Percentiles rank a stretch among this genome's conserved stretches.
Evolutionary conservation across 2,888 invertebrate species (phyloP).

Genomic region (Latrodectus hesperus): DNA sequence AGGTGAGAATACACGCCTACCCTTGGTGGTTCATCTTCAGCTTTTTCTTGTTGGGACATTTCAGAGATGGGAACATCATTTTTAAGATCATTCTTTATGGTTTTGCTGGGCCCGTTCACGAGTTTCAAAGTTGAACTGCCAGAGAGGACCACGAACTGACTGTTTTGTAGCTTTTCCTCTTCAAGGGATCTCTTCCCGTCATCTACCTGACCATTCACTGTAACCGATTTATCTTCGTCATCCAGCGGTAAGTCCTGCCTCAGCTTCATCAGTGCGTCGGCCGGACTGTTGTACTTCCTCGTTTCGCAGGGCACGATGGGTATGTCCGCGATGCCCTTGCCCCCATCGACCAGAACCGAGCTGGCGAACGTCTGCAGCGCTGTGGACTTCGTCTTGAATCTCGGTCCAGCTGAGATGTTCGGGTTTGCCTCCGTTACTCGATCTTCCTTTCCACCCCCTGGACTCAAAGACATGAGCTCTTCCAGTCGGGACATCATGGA

Average conservation of each 20-base stretch:
- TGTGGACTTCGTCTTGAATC: conserved; percentile 26
- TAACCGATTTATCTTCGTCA: conserved; percentile 3
- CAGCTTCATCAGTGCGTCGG: conserved; percentile 51
- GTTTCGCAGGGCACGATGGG: neutral
- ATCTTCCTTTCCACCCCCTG: conserved; percentile 23
- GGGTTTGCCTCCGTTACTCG: conserved; percentile 22
- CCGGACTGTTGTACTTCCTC: conserved; percentile 50
- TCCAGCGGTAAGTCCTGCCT: conserved; percentile 32
- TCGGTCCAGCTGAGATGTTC: conserved; percentile 38
- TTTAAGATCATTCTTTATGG: neutral
- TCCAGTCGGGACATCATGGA: conserved; percentile 63
- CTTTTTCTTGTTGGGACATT: neutral
- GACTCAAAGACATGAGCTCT: conserved; percentile 50
- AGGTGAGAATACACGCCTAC: no score
- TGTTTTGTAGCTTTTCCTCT: conserved; percentile 45
- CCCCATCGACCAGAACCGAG: conserved; percentile 29
- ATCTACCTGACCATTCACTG: neutral
- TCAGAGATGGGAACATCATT: neutral
- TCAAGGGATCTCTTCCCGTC: neutral
- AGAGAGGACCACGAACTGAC: neutral
- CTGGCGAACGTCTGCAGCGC: conserved; percentile 30
- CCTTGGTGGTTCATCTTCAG: neutral
- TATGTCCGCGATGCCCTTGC: conserved; percentile 17
- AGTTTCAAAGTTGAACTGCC: neutral
- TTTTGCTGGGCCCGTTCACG: neutral